Base-by-base conservation (phyloP, 2,113 vertebrate genomes). In the Recurvirostra avosetta region DNA sequence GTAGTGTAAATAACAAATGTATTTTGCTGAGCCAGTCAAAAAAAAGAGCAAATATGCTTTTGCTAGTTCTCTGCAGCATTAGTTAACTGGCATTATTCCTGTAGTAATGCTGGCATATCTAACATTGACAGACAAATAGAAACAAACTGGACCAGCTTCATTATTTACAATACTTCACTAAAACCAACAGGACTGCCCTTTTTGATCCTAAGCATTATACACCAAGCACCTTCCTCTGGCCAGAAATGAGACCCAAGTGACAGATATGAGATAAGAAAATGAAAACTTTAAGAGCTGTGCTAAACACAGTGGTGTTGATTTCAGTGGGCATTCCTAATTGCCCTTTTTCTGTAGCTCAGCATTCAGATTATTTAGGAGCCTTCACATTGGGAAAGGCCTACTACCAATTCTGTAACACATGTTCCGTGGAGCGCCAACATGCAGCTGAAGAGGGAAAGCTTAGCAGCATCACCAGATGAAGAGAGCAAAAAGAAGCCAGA, bases 81-180 rank as follows among this genome's bases (percentile, higher is more conserved):
- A 93, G 67, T 92, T 93, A 96, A 83, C 43, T 93, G 63, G 67
- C 63, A 90, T 90, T 83, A 93, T 63, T 83, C 59, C 63, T 74
- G 32, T 2, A 85, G 74, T 43, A 87, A 76, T 36, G 14, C n/a
- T 77, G 32, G 41, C 75, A 65, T 63, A 73, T 27, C 63, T 76
- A 88, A 74, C 23, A 50, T 5, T 15, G 55, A 85, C 73, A 80
- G 38, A 91, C 49, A 73, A 90, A 67, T 3, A 89, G 63, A 76
- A 83, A 68, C 38, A 76, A 84, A 73, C 6, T 61, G 27, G 36
- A 82, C 11, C 21, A 71, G 41, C 68, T 59, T 93, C 0, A 2
- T 86, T 77, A 86, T 74, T 90, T 86, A 47, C 47, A 83, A 12
- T 86, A 47, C n/a, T 67, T 77, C 43, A 74, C 41, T 61, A 77